Percentiles rank a stretch among this genome's conserved stretches.
These are phyloP conservation scores for Aselliscus stoliczkanus DNA, from an alignment of 2,797 vertebrate genomes.

Conservation along the genomic window DNA sequence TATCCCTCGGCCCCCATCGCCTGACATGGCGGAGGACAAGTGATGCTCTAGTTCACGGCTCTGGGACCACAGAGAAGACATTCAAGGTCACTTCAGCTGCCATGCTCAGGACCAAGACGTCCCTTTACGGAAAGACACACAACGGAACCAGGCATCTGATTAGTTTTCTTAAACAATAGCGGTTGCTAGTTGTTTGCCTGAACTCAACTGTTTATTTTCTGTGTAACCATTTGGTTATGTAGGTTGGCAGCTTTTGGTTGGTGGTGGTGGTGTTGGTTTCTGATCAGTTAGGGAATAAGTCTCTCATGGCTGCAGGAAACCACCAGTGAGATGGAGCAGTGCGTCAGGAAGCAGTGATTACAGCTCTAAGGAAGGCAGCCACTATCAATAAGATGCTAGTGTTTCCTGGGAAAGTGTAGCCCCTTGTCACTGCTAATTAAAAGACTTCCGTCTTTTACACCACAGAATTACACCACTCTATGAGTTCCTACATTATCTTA, in stretches of 20 bases:
- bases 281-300: background rate
- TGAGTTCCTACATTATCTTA: background rate
- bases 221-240: background rate
- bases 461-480: background rate
- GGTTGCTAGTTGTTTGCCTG: background rate
- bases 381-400: background rate
- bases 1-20: fast-evolving
- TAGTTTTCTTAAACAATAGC: background rate
- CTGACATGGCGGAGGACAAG: background rate
- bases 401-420: background rate
- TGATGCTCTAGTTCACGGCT: background rate
- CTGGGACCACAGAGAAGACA: background rate
- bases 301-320: background rate
- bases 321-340: background rate
- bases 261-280: background rate
- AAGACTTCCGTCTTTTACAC: background rate
- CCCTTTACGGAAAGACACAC: background rate
- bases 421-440: background rate
- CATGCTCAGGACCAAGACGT: background rate
- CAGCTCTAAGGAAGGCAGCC: background rate
- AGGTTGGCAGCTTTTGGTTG: background rate
- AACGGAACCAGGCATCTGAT: background rate
- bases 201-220: background rate
- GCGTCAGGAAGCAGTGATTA: fast-evolving
- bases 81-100: background rate